Percentiles rank a stretch among this genome's conserved stretches.
These are phyloP conservation scores for Thalpophila matura DNA, from an alignment of 2,888 invertebrate genomes.

Conservation along the genomic window DNA sequence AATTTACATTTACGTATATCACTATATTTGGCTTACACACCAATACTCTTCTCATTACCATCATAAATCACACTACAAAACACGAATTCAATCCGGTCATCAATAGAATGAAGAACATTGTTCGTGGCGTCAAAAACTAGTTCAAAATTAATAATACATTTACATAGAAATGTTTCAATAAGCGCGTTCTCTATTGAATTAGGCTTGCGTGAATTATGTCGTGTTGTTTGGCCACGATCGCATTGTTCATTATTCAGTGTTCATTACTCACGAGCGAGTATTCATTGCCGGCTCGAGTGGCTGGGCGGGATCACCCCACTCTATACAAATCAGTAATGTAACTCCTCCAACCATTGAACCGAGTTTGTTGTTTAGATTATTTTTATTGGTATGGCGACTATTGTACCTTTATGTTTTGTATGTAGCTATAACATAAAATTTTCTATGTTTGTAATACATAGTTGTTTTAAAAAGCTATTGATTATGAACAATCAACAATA, in stretches of 20 bases:
- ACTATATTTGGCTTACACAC: constrained; percentile 13
- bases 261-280: constrained; percentile 62
- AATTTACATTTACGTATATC: constrained; percentile 26
- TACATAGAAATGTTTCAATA: constrained; percentile 52
- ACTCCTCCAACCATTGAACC: constrained; percentile 40
- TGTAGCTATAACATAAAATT: neutral
- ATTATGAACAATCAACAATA: no score
- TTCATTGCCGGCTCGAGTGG: constrained; percentile 55
- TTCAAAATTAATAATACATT: constrained; percentile 34
- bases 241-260: constrained; percentile 66
- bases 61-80: constrained; percentile 39
- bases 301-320: constrained; percentile 35
- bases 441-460: constrained; percentile 4
- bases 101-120: constrained; percentile 23
- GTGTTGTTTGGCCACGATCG: constrained; percentile 61
- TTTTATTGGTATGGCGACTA: constrained; percentile 26
- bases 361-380: constrained; percentile 39
- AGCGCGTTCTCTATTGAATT: constrained; percentile 53
- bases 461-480: no score
- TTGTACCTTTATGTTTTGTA: no score
- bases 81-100: constrained; percentile 28
- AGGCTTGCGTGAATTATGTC: constrained; percentile 63
- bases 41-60: constrained; percentile 19
- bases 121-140: constrained; percentile 45
- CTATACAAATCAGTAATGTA: constrained; percentile 49